Evolutionary conservation across 2,888 invertebrate species (phyloP).

Genomic region (Lutraria lutraria): DNA sequence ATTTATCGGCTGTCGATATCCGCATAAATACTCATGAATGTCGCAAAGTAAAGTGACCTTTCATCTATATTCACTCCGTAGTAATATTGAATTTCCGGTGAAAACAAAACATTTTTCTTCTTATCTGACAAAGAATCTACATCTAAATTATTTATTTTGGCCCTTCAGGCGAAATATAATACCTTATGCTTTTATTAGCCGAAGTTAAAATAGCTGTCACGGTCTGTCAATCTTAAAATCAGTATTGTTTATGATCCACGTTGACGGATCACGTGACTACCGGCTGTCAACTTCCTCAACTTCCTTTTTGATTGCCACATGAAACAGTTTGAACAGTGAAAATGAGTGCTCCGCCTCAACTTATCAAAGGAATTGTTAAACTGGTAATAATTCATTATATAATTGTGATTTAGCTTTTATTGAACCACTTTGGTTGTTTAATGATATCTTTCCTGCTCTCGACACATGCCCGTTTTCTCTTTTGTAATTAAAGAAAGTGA

Average conservation of each 20-base stretch:
- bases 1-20: not conserved
- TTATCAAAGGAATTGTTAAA: constrained; percentile 85
- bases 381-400: constrained; percentile 75
- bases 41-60: not conserved
- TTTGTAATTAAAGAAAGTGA: not conserved
- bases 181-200: not conserved
- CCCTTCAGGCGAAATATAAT: not conserved
- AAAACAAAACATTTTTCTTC: not conserved
- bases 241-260: constrained; percentile 71
- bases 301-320: constrained; percentile 79
- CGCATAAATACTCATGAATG: not conserved
- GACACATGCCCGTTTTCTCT: not conserved
- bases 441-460: not conserved
- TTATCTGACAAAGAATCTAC: not conserved
- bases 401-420: not conserved
- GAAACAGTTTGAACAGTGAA: constrained; percentile 65
- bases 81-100: not conserved
- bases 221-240: not conserved
- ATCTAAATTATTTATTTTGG: not conserved
- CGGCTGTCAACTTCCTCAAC: constrained; percentile 60
- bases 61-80: not conserved
- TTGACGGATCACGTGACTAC: constrained; percentile 70
- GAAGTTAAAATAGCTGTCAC: not conserved
- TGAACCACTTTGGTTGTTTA: not conserved
- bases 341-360: constrained; percentile 78